Base-by-base conservation (phyloP, 1,140 invertebrate genomes). In the Aphaenogaster floridana region DNA sequence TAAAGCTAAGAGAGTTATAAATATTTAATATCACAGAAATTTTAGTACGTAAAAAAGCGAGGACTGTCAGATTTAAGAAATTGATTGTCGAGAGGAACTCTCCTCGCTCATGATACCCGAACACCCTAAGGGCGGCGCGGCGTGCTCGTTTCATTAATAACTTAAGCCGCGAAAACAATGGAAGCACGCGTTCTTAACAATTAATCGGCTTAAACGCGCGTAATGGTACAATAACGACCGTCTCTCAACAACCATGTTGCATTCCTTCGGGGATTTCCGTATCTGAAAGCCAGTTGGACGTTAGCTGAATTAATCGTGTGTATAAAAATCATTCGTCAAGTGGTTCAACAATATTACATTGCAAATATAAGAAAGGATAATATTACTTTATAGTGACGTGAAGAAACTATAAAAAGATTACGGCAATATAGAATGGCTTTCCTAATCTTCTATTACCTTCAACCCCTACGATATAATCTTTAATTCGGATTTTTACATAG, bases 161-260 rank as follows among this genome's bases (percentile, higher is more conserved):
- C 88, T 94, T 93, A 84, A 93, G 91, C 93, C 90, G 77, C 68
- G 89, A 88, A 92, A 94, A 94, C 92, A 93, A 93, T 93, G 86
- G 61, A 84, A 88, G 78, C 84, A 88, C 80, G 81, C 91, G 91
- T 92, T 93, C 92, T 94, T 94, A 93, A 93, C 91, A 94, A 94
- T 95, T 95, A 94, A 90, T 72, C 88, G 91, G 91, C 90, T 94
- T 91, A 90, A 92, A 87, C 86, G 89, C 85, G 84, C 74, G 90
- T 93, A 94, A 93, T 93, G 89, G 93, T 93, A 94, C 93, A 92
- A 93, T 94, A 94, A 94, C 91, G 92, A 91, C 89, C 89, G 86
- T 9, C 11, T 83, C 42, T 45, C 52, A 17, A 57, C 63, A 0
- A 69, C 1, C 8, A 8, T 50, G 36, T 59, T 81, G 66, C 21